Base-by-base conservation (phyloP, 2,797 vertebrate genomes). In the Sebastes trivittatus region DNA sequence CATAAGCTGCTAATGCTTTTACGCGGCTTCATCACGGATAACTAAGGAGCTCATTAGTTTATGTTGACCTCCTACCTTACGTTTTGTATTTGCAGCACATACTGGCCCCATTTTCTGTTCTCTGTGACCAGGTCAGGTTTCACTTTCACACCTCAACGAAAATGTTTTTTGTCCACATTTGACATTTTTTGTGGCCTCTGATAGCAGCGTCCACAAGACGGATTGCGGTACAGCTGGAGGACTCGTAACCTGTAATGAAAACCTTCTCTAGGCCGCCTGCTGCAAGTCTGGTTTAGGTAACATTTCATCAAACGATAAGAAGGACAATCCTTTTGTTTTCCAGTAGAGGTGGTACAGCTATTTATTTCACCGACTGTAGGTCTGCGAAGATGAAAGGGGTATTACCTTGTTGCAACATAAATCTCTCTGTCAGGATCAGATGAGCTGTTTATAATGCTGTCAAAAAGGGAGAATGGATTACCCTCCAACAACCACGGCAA, bases 401-500 rank as follows among this genome's bases (percentile, higher is more conserved):
- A 77, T 84, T 72, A 82, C 16, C 66, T 75, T 25, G 5, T 38
- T 69, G 63, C 62, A 76, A 80, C 75, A 85, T 82, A 85, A 89
- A 88, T 82, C 83, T 82, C 62, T 38, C 36, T 38, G 55, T 78
- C 60, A 61, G 56, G 63, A 78, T 75, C 14, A 30, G n/a, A 82
- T 64, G 59, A 83, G 75, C 11, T 49, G 82, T 86, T 82, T 73
- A 79, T 75, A 77, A 75, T 6, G 18, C 64, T 74, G 66, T 69
- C 77, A 71, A 82, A 78, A 63, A 23, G 9, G 38, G 29, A 79
- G 60, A 81, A 82, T 56, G 64, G 42, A 82, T 84, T 78, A 63
- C 46, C 66, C 22, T 55, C 23, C 20, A 55, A 72, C n/a, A 60
- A 56, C 5, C 46, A 25, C 4, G 10, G 49, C 54, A 82, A 78